Evolutionary conservation across 92 coral and sea anemone species (phyloP).

Genomic region (Siderastrea radians): DNA sequence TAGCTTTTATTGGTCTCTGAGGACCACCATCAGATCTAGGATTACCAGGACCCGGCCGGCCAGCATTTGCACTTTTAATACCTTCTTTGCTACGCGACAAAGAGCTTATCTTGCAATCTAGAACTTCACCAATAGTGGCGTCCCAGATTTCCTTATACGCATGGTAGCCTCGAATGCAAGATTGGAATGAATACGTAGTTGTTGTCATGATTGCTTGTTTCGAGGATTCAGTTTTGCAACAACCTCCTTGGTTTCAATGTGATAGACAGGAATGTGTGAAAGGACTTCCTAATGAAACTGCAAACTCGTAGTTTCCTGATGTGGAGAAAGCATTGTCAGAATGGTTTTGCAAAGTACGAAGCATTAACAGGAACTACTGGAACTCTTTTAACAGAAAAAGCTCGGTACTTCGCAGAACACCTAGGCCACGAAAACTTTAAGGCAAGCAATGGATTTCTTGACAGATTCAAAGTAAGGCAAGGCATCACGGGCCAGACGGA

Average conservation of each 20-base stretch:
- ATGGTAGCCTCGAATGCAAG: conserved; percentile 51
- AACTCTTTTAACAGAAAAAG: conserved; percentile 51
- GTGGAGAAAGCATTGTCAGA: conserved; percentile 41
- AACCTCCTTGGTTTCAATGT: no score
- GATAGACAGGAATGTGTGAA: no score
- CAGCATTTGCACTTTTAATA: no score
- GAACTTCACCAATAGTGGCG: conserved; percentile 48
- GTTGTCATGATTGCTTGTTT: background rate
- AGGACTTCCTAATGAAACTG: no score
- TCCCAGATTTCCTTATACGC: conserved; percentile 55
- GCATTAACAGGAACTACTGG: conserved; percentile 56
- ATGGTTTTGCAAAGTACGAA: conserved; percentile 56
- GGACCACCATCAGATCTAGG: no score
- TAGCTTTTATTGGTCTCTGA: no score
- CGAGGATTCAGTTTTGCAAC: no score
- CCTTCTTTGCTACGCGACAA: no score
- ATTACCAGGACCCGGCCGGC: no score
- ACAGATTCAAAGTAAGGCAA: conserved; percentile 27
- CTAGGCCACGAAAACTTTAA: background rate
- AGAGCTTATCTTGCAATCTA: conserved; percentile 27
- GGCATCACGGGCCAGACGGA: conserved; percentile 22
- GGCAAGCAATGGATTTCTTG: background rate
- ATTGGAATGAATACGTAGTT: conserved; percentile 7
- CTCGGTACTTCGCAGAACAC: conserved; percentile 55
- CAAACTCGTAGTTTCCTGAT: conserved; percentile 41